Percentiles rank a stretch among this genome's conserved stretches.
Conservation (phyloP, 2,888 invertebrate genomes). For the Lissocephala sabroskyi region DNA sequence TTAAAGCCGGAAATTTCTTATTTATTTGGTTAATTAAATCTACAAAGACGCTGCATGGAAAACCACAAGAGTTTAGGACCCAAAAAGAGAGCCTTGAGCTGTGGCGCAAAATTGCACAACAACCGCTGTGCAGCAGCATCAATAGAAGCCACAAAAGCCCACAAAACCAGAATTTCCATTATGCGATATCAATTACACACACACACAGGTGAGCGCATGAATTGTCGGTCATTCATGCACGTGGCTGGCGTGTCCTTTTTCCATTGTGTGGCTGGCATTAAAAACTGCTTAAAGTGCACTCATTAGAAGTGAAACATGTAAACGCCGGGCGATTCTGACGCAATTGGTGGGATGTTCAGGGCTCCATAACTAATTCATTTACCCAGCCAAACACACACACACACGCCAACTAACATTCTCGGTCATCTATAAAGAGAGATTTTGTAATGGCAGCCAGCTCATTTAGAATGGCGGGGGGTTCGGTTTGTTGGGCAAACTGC, state of each 20-base stretch:
- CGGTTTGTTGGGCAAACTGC: too few species aligned
- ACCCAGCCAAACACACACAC: constrained; percentile 32
- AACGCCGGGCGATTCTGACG: too few species aligned
- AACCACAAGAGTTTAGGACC: too few species aligned
- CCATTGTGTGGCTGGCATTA: constrained; percentile 23
- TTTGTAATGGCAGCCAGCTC: too few species aligned
- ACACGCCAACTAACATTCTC: constrained; percentile 4
- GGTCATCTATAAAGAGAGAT: background rate
- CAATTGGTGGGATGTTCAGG: too few species aligned
- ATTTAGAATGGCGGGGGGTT: too few species aligned
- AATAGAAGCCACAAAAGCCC: constrained; percentile 21
- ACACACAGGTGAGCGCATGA: constrained; percentile 8
- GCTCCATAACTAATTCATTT: constrained; percentile 60
- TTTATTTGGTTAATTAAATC: too few species aligned
- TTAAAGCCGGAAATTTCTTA: constrained; percentile 2
- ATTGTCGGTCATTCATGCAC: background rate
- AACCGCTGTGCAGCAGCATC: too few species aligned
- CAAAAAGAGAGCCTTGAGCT: too few species aligned
- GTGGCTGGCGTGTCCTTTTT: background rate
- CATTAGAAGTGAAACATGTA: constrained; percentile 60
- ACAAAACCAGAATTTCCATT: constrained; percentile 7
- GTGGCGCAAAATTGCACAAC: too few species aligned
- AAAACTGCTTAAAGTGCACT: constrained; percentile 54
- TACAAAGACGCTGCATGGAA: too few species aligned
- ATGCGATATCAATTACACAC: constrained; percentile 32